phyloP scores from a whole-genome alignment of 2,797 vertebrate species.

The Simalia tracyae region DNA sequence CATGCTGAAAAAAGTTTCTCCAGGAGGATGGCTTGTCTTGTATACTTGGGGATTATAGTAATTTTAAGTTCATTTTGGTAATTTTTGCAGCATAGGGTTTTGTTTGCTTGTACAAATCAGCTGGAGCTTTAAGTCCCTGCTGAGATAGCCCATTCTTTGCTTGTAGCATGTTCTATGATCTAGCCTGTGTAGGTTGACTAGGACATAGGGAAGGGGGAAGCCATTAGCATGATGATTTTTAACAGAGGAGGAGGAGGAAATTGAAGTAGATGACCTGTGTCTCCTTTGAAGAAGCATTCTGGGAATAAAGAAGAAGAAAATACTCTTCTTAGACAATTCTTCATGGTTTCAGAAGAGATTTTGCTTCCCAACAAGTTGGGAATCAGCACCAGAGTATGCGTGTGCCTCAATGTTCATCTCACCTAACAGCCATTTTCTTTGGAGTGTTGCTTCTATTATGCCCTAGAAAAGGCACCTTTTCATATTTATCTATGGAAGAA shows the following conservation, averaged over 20 bases:
- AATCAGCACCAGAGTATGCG: not conserved
- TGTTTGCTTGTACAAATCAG: not conserved
- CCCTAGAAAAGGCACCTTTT: not conserved
- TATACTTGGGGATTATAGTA: not conserved
- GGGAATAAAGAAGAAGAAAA: not conserved
- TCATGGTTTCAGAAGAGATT: not conserved
- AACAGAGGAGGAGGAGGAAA: not conserved
- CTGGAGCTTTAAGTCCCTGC: not conserved
- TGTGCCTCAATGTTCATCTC: not conserved
- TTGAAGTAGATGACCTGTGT: not conserved
- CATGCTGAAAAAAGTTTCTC: too few species aligned
- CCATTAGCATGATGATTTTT: not conserved
- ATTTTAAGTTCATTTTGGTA: not conserved
- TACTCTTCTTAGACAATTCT: not conserved
- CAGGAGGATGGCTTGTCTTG: not conserved
- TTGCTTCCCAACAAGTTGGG: not conserved
- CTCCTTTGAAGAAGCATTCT: not conserved
- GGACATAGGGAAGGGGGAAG: not conserved
- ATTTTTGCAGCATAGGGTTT: not conserved
- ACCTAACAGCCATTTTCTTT: not conserved
- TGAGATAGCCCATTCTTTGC: not conserved
- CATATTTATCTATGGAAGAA: not conserved
- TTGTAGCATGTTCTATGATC: not conserved
- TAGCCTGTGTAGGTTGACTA: not conserved
- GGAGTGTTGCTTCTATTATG: not conserved